Evolutionary conservation across 2,888 invertebrate species (phyloP).

Genomic region (Gibbula magus): DNA sequence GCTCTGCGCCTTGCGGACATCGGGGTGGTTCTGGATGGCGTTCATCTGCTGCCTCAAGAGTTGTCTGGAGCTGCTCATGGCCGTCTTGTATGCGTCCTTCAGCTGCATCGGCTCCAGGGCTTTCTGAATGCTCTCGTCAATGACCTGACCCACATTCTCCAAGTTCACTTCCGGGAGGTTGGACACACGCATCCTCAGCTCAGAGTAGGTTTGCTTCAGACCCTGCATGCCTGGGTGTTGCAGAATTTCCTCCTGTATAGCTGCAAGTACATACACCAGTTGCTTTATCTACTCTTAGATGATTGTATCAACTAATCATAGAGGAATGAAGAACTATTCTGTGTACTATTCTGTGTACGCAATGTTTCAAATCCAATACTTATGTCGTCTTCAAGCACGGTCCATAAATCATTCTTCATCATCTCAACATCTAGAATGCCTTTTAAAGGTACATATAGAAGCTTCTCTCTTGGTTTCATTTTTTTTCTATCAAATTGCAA

Average conservation of each 20-base stretch:
- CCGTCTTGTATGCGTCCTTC: conserved; percentile 38
- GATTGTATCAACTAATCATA: too few relatives aligned
- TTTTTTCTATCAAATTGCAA: too few relatives aligned
- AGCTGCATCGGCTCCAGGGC: conserved; percentile 30
- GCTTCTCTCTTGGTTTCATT: too few relatives aligned
- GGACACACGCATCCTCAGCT: background rate
- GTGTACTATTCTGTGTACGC: too few relatives aligned
- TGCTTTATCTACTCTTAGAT: too few relatives aligned
- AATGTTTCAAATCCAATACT: too few relatives aligned
- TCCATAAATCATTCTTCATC: too few relatives aligned
- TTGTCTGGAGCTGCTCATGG: conserved; percentile 38
- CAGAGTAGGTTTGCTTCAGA: background rate
- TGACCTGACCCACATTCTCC: background rate
- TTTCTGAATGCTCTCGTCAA: conserved; percentile 19
- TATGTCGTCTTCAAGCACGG: too few relatives aligned
- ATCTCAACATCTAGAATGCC: too few relatives aligned
- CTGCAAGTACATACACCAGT: too few relatives aligned
- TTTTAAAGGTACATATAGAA: too few relatives aligned
- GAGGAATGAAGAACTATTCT: too few relatives aligned
- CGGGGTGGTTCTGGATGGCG: conserved; percentile 48
- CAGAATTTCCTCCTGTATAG: background rate
- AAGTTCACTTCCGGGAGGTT: conserved; percentile 16
- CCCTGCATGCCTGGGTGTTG: background rate
- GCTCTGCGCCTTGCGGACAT: conserved; percentile 47
- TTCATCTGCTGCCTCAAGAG: conserved; percentile 52